Evolutionary conservation across 2,888 invertebrate species (phyloP), one percentile per base, ranked within the genome.

Genomic region (Megastigmus dorsalis): DNA sequence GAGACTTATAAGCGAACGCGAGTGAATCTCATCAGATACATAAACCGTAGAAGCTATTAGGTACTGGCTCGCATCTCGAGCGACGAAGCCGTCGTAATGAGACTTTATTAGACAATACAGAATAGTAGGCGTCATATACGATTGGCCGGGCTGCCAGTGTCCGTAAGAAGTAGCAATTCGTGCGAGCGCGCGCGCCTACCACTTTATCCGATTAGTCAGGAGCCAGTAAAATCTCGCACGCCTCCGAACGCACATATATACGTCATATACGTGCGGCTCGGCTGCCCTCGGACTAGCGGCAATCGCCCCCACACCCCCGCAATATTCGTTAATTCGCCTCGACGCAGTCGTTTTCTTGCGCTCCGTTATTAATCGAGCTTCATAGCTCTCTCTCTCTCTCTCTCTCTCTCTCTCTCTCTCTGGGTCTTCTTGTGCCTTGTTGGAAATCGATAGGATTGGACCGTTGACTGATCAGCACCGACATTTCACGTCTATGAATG

Each of bases 121-220:
- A 82, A 81, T 78, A 77, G 79, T 81, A 77, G 79, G 77, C 74
- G 82, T 82, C 83, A 82, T 82, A 84, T 82, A 79, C 82, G 74
- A 84, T 83, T 78, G 76, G 77, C 28, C 75, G 66, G 78, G 74
- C 18, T n/a, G 30, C 6, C 77, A 68, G 67, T n/a, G n/a, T n/a
- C n/a, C 20, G 30, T 77, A 79, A 76, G 79, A 79, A 82, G 79
- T 79, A 79, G 76, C 48, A 38, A 79, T 83, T 82, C 84, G 85
- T 84, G 84, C 82, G 77, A 76, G 80, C 84, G 85, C 84, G 84
- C 82, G 77, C 77, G 80, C 76, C 80, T 74, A 77, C 81, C 82
- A 85, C 83, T 84, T 82, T 83, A 82, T 83, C 80, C 82, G 84
- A 87, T 87, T 87, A 86, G 81, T 76, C 75, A 77, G 77, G 78